Percentiles rank a stretch among this genome's conserved stretches.
Evolutionary conservation across 2,113 vertebrate genomes (phyloP).

Genomic region (Balaeniceps rex): DNA sequence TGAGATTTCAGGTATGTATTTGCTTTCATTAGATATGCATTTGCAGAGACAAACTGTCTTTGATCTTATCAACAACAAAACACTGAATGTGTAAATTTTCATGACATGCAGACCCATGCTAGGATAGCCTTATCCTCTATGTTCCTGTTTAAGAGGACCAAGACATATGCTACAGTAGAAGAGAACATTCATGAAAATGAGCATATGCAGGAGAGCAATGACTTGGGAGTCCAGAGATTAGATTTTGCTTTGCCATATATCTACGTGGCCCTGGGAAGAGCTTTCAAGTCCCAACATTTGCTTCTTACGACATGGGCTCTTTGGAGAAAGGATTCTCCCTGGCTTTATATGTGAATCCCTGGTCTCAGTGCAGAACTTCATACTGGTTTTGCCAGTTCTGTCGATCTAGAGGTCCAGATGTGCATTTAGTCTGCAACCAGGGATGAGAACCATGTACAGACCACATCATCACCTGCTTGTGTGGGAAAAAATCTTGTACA

Average conservation of each 20-base stretch:
- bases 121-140: neutral
- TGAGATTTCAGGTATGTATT: neutral
- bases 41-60: neutral
- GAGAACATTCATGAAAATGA: neutral
- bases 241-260: neutral
- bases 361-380: neutral
- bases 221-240: neutral
- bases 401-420: neutral
- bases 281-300: neutral
- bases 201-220: neutral
- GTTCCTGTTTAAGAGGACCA: neutral
- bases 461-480: neutral
- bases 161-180: neutral
- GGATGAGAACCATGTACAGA: fast-evolving
- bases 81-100: neutral
- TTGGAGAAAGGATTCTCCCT: neutral
- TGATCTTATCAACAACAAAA: neutral
- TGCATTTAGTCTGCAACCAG: neutral
- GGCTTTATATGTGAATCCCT: neutral
- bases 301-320: neutral
- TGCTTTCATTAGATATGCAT: neutral
- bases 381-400: neutral
- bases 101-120: neutral
- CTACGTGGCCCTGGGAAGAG: neutral
- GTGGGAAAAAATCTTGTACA: neutral